Evolutionary conservation across 1,140 invertebrate species (phyloP), one percentile per base, ranked within the genome.

Genomic region (Chymomyza costata): DNA sequence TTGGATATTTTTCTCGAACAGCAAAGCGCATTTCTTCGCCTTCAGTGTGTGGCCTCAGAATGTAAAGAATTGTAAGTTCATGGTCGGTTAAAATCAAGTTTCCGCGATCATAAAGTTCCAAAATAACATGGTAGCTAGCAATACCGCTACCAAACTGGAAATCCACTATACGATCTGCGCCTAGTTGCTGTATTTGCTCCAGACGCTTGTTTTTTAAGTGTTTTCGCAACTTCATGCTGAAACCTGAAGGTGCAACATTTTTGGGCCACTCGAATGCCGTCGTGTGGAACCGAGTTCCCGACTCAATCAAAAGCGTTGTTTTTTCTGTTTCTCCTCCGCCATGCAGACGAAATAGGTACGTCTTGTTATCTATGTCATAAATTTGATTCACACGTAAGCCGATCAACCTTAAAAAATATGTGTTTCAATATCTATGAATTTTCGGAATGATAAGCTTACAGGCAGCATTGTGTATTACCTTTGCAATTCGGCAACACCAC

Each of bases 251-350:
- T 14, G 94, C 92, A 37, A 92, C 90, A 90, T 97, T 97, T 88
- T 99, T 99, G 0, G 97, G 97, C 98, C 98, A 99, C 85, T 99
- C 97, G 88, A 96, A 99, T 15, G 90, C 92, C 11, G 98, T 99
- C 41, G 91, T 93, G 85, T 99, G 98, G 60, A 99, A 92, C 44
- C 97, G 88, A 51, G 92, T 93, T 0, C 97, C 98, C 5, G 97
- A 99, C 89, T 99, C 98, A 2, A 99, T 85, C 2, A 99, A 85
- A 38, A 99, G 86, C 8, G 73, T 78, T 6, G 98, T 89, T 55
- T 88, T 89, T 87, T 99, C 99, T 71, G 95, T 90, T 76, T 93
- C 93, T 7, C 88, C 90, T 6, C 89, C 90, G 54, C 90, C 87
- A 84, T 94, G 92, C 14, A 99, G 88, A 65, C 94, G 92, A 57